phyloP scores from a whole-genome alignment of 2,888 invertebrate species.

The Ornithoptera alexandrae region DNA sequence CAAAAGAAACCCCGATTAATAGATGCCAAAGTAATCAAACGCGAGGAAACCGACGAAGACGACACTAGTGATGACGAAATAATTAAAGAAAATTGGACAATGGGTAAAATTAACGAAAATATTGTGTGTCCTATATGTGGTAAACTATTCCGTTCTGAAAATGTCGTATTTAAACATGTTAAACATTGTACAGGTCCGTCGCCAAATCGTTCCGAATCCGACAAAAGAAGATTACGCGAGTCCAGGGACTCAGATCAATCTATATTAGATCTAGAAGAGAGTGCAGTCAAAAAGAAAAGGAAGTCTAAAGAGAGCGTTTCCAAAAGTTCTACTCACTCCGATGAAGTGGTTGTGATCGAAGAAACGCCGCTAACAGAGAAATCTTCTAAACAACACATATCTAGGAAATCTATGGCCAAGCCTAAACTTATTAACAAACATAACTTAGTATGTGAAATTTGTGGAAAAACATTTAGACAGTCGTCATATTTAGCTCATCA shows the following conservation, averaged over 20 bases:
- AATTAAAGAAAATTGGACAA: conserved; percentile 72
- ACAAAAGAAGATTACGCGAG: conserved; percentile 56
- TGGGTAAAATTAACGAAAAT: conserved; percentile 78
- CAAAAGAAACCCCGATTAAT: conserved; percentile 64
- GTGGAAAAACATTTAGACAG: conserved; percentile 73
- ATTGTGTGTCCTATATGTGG: conserved; percentile 75
- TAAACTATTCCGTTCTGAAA: conserved; percentile 74
- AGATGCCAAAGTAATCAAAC: conserved; percentile 51
- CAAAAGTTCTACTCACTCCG: conserved; percentile 44
- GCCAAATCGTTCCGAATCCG: conserved; percentile 68
- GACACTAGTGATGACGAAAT: conserved; percentile 51
- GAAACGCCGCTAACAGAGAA: conserved; percentile 54
- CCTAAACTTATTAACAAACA: conserved; percentile 40
- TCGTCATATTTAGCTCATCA: conserved; percentile 70
- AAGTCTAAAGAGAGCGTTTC: conserved; percentile 51
- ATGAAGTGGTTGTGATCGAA: conserved; percentile 59
- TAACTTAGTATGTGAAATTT: conserved; percentile 66
- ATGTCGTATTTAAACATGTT: conserved; percentile 76
- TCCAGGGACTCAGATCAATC: conserved; percentile 61
- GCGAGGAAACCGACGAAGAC: conserved; percentile 50
- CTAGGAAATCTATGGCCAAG: conserved; percentile 43
- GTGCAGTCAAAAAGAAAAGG: conserved; percentile 46
- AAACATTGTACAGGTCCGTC: conserved; percentile 76
- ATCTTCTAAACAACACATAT: conserved; percentile 43
- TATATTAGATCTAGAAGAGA: conserved; percentile 51